Base-by-base conservation (phyloP, 2,888 invertebrate species). In the Corythucha ciliata region DNA sequence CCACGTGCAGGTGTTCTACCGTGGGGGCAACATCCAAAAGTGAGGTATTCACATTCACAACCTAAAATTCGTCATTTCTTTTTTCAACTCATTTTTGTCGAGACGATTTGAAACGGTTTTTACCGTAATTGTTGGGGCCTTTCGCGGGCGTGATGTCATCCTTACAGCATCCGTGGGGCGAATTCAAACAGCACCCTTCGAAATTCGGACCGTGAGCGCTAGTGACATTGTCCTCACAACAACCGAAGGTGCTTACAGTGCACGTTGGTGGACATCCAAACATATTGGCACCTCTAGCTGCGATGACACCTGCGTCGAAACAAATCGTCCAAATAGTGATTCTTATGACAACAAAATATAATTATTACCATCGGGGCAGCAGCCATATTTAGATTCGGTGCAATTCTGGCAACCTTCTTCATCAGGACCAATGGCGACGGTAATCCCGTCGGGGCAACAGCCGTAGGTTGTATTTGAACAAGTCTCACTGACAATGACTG, bases 321-420 rank as follows among this genome's bases (percentile, higher is more conserved):
- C 10, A 29, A 29, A 29, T 29, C 10, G 10, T 29, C 10, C 10
- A 29, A 29, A 10, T 29, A 29, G 10, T 12, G n/a, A 21, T 20
- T 21, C 4, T 21, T 5, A 20, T 8, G 7, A 40, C 18, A 8
- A 20, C 6, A 8, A 40, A 4, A 16, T 39, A 37, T n/a, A 39
- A 88, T 0, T 91, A 92, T 67, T 88, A 0, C 80, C 83, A 66
- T 91, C 90, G n/a, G 80, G 75, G 64, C 92, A 92, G 65, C 92
- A 92, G 0, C 88, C 86, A 61, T 73, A 78, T 61, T 75, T 71
- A 0, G 86, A 79, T 47, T 86, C 82, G 21, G 77, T 73, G 62
- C 91, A 91, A 0, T 83, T 86, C 56, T 66, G 73, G 65, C 94
- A 94, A 4, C 90, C 92, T 65, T 80, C 76, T 58, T 74, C 72